Evolutionary conservation across 2,113 vertebrate species (phyloP).

Genomic region (Paradisaea rubra): DNA sequence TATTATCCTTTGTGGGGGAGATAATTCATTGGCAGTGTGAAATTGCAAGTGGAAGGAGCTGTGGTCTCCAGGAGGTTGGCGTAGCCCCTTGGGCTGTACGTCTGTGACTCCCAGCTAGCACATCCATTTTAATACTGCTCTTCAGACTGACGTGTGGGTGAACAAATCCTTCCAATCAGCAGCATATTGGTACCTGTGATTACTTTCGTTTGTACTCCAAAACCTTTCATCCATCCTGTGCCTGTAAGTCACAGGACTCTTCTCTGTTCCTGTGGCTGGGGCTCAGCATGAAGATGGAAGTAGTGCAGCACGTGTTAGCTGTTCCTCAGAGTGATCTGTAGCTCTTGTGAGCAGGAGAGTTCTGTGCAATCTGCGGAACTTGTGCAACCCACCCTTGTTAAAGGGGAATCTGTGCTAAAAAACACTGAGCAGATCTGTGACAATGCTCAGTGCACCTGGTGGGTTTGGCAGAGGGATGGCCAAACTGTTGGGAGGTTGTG

Average conservation of each 20-base stretch:
- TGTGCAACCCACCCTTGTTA: background rate
- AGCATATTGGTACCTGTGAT: background rate
- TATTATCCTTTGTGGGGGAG: background rate
- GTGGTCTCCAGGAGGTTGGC: background rate
- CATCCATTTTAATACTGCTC: background rate
- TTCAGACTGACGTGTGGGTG: background rate
- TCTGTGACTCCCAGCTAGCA: background rate
- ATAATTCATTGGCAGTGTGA: background rate
- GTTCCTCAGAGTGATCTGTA: background rate
- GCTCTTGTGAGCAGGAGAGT: background rate
- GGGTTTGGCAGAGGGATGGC: background rate
- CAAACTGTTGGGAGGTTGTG: background rate
- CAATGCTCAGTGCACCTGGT: background rate
- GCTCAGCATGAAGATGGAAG: background rate
- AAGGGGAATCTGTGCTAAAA: background rate
- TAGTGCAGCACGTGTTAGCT: background rate
- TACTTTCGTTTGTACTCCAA: background rate
- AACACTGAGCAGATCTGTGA: background rate
- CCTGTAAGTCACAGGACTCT: background rate
- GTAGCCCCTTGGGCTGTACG: background rate
- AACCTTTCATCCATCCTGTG: background rate
- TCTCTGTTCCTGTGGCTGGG: background rate
- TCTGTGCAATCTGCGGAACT: background rate
- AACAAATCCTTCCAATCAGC: background rate
- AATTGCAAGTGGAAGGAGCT: background rate